A percentile compares a stretch with the other conserved stretches of the same genome.
Conservation (phyloP, 2,888 invertebrate species). For the Pomacea canaliculata region DNA sequence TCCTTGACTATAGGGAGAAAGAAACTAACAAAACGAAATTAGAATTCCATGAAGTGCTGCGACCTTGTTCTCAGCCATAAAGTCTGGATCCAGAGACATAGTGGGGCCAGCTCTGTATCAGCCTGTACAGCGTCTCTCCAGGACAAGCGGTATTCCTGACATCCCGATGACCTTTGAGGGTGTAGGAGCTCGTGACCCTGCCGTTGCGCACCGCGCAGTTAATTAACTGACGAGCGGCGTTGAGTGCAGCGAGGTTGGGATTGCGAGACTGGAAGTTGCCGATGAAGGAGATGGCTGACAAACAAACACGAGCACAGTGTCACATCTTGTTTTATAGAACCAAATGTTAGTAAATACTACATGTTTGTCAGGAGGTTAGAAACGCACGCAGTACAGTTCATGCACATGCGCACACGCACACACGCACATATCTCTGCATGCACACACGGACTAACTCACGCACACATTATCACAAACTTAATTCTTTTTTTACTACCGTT, state of each 20-base stretch:
- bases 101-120: slow-evolving; percentile 45
- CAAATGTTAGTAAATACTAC: too few species aligned
- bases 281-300: slow-evolving; percentile 53
- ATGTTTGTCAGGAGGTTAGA: neutral
- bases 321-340: neutral
- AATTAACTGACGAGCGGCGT: slow-evolving; percentile 47
- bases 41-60: too few species aligned
- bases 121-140: slow-evolving; percentile 40
- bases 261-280: slow-evolving; percentile 50
- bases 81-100: slow-evolving; percentile 11
- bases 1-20: too few species aligned
- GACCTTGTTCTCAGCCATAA: too few species aligned
- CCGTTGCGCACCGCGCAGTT: slow-evolving; percentile 46
- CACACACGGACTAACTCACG: too few species aligned
- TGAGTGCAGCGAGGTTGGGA: slow-evolving; percentile 47
- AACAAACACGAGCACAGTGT: neutral
- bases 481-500: too few species aligned
- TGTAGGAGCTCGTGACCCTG: slow-evolving; percentile 40
- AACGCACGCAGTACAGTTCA: neutral
- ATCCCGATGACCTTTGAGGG: slow-evolving; percentile 52
- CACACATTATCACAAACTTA: too few species aligned
- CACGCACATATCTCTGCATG: too few species aligned
- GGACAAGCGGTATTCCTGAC: slow-evolving; percentile 47
- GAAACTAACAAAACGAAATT: too few species aligned
- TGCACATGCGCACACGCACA: too few species aligned